Evolutionary conservation across 2,888 invertebrate species (phyloP).

Genomic region (Mythimna lalbum): DNA sequence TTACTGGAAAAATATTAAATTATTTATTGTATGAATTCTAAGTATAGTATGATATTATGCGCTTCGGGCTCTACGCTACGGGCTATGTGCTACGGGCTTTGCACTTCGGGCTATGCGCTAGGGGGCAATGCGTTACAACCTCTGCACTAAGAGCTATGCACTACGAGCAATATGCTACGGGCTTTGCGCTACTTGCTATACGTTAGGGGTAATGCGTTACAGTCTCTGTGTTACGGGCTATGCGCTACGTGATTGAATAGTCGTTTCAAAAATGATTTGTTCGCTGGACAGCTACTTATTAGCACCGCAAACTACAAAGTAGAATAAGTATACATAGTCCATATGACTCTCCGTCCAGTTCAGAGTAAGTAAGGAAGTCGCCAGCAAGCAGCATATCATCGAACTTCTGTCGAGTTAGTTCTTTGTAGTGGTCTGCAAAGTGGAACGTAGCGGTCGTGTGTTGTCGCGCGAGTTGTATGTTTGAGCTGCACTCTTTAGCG

Average conservation of each 20-base stretch:
- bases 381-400: constrained; percentile 85
- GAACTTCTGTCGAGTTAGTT: constrained; percentile 76
- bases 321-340: constrained; percentile 78
- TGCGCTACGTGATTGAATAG: neutral
- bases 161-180: too few relatives aligned
- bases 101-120: neutral
- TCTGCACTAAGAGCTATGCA: neutral
- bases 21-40: too few relatives aligned
- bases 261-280: neutral
- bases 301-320: neutral
- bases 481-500: constrained; percentile 73
- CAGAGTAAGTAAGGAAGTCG: constrained; percentile 83
- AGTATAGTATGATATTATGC: too few relatives aligned
- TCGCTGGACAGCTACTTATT: neutral
- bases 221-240: too few relatives aligned
- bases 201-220: too few relatives aligned
- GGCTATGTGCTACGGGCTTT: neutral
- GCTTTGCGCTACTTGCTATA: too few relatives aligned
- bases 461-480: constrained; percentile 75
- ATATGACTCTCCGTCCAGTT: constrained; percentile 84
- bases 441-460: constrained; percentile 83
- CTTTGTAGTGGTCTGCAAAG: constrained; percentile 72
- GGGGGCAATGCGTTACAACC: neutral
- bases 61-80: neutral
- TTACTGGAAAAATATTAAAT: too few relatives aligned